Percentiles rank a stretch among this genome's conserved stretches.
Conservation (phyloP, 1,140 invertebrate genomes). For the Euwallacea fornicatus region DNA sequence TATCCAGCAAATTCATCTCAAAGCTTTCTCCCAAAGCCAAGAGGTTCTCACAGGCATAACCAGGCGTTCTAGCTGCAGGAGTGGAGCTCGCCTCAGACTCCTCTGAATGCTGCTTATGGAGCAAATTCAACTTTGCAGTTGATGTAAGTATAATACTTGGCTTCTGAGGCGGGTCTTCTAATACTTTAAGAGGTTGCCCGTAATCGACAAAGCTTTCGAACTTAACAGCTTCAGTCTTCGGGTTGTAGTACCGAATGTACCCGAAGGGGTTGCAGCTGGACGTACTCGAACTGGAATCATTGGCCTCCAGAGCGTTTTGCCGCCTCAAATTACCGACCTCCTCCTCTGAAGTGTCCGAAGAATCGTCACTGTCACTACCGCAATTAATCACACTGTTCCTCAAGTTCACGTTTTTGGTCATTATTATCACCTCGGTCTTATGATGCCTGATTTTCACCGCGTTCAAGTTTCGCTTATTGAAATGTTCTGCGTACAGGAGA, state of each 20-base stretch:
- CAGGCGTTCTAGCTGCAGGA: slow-evolving; percentile 55
- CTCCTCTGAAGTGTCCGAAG: slow-evolving; percentile 51
- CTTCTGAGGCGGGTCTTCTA: slow-evolving; percentile 41
- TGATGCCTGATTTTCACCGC: slow-evolving; percentile 59
- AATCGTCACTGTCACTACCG: slow-evolving; percentile 56
- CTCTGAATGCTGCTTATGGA: slow-evolving; percentile 58
- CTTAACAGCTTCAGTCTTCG: slow-evolving; percentile 48
- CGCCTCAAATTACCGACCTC: slow-evolving; percentile 53
- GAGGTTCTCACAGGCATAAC: slow-evolving; percentile 67
- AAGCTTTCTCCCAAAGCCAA: slow-evolving; percentile 62
- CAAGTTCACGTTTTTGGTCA: slow-evolving; percentile 57
- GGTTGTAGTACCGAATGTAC: slow-evolving; percentile 65
- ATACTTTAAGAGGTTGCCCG: slow-evolving; percentile 42
- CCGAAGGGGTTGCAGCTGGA: slow-evolving; percentile 62
- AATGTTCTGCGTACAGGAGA: slow-evolving; percentile 68
- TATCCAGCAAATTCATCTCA: slow-evolving; percentile 45
- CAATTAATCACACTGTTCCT: slow-evolving; percentile 58
- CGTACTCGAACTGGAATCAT: slow-evolving; percentile 46
- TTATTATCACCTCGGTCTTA: slow-evolving; percentile 58
- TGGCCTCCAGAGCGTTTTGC: slow-evolving; percentile 61
- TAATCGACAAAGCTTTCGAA: slow-evolving; percentile 58
- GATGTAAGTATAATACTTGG: slow-evolving; percentile 54
- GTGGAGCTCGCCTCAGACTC: slow-evolving; percentile 63
- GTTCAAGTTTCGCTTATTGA: slow-evolving; percentile 57
- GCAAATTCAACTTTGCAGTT: slow-evolving; percentile 54